A percentile compares a stretch with the other conserved stretches of the same genome.
These are phyloP conservation scores for Stictocephala bisonia DNA, from an alignment of 2,888 invertebrate genomes.

Conservation along the genomic window DNA sequence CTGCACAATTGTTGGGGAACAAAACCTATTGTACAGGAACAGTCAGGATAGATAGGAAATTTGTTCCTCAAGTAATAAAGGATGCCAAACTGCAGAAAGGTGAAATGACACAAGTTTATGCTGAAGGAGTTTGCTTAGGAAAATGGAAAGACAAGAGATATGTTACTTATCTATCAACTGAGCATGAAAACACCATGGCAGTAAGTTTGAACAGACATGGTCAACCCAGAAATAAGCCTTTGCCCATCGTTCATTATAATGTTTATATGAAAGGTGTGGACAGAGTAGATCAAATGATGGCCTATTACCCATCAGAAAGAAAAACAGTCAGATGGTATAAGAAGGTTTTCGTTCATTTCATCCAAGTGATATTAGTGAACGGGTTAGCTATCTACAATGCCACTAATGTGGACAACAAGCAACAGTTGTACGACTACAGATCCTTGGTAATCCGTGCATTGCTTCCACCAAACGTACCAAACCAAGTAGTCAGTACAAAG, in stretches of 20 bases:
- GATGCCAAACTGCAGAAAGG: conserved; percentile 42
- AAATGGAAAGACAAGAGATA: conserved; percentile 7
- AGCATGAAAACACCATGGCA: conserved; percentile 24
- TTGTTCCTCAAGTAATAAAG: conserved; percentile 16
- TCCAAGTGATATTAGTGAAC: conserved; percentile 6
- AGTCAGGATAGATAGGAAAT: conserved; percentile 27
- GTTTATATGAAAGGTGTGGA: conserved; percentile 41
- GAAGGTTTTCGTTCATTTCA: conserved; percentile 12
- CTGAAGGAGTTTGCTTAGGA: neutral
- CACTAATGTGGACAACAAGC: neutral
- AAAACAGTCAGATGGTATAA: conserved; percentile 44
- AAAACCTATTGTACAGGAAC: conserved; percentile 47
- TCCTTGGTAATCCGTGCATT: conserved; percentile 2
- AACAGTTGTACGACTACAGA: neutral
- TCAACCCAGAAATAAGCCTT: conserved; percentile 13
- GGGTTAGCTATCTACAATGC: conserved; percentile 7
- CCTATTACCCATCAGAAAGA: conserved; percentile 39
- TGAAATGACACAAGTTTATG: neutral
- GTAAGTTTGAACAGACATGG: conserved; percentile 6
- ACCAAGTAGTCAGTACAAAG: conserved; percentile 8
- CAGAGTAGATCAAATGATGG: conserved; percentile 38
- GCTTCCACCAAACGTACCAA: conserved; percentile 2
- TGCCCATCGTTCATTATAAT: conserved; percentile 1
- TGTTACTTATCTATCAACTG: neutral
- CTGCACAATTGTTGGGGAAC: conserved; percentile 9